Evolutionary conservation across 2,888 invertebrate genomes (phyloP).

Genomic region (Stenchaetothrips biformis): DNA sequence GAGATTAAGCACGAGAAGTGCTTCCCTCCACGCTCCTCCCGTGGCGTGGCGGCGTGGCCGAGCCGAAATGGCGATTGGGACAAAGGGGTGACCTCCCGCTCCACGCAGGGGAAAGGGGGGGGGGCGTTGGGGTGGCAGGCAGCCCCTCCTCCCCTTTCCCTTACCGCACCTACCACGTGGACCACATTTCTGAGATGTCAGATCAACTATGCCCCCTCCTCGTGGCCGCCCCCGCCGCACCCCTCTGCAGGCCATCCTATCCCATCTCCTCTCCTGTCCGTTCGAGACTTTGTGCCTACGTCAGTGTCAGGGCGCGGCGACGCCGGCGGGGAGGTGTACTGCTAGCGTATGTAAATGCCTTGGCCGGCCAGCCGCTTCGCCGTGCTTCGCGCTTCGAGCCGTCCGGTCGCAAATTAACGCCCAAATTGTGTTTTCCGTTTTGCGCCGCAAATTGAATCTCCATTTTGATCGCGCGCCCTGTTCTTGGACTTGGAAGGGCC

Average conservation of each 20-base stretch:
- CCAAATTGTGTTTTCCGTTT: background rate
- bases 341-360: background rate
- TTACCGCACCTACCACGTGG: conserved; percentile 1
- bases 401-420: conserved; percentile 1
- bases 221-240: background rate
- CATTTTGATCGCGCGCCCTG: too few relatives aligned
- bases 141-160: background rate
- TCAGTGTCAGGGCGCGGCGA: background rate
- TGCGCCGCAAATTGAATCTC: too few relatives aligned
- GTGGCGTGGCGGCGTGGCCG: too few relatives aligned
- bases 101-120: background rate
- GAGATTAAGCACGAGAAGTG: too few relatives aligned
- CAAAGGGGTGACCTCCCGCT: too few relatives aligned
- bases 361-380: background rate
- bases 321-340: background rate
- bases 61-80: too few relatives aligned
- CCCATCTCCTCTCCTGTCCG: conserved; percentile 24
- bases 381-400: background rate
- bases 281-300: conserved; percentile 24
- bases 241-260: background rate
- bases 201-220: conserved; percentile 13
- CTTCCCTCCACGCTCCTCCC: too few relatives aligned
- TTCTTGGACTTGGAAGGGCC: too few relatives aligned
- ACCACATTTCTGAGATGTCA: conserved; percentile 23
- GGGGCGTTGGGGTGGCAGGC: background rate